phyloP scores from a whole-genome alignment of 2,797 vertebrate genomes.

The Poecilia picta region DNA sequence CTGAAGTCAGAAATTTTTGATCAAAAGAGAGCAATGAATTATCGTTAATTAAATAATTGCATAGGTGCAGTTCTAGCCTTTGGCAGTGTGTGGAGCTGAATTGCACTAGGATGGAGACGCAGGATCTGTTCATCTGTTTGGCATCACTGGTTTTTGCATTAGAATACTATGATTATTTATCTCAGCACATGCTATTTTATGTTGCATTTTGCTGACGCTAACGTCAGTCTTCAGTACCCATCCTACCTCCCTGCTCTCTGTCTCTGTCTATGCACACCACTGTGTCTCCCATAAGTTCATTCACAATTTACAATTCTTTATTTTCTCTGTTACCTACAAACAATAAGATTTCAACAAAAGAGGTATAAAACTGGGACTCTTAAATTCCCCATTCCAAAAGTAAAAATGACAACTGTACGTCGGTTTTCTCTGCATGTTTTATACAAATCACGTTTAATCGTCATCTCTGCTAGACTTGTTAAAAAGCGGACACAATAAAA shows the following conservation, averaged over 20 bases:
- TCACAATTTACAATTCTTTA: conserved; percentile 78
- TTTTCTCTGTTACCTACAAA: conserved; percentile 67
- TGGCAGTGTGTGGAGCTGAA: conserved; percentile 33
- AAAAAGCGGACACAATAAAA: conserved; percentile 38
- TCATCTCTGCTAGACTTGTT: conserved; percentile 44
- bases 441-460: conserved; percentile 55
- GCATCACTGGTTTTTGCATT: conserved; percentile 50
- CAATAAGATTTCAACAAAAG: conserved; percentile 65
- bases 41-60: background rate
- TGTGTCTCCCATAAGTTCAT: conserved; percentile 75
- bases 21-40: background rate
- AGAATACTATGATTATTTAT: conserved; percentile 55
- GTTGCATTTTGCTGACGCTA: conserved; percentile 23
- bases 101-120: conserved; percentile 13
- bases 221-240: conserved; percentile 5
- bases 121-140: conserved; percentile 26
- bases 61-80: background rate
- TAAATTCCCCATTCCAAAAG: conserved; percentile 58
- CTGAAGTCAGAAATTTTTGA: background rate
- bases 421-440: conserved; percentile 46
- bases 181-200: conserved; percentile 38
- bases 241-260: background rate
- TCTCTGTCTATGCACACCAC: conserved; percentile 68
- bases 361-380: conserved; percentile 75
- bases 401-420: conserved; percentile 42